Base-by-base conservation (phyloP, 2,113 vertebrate species). In the Oreocharis arfaki region DNA sequence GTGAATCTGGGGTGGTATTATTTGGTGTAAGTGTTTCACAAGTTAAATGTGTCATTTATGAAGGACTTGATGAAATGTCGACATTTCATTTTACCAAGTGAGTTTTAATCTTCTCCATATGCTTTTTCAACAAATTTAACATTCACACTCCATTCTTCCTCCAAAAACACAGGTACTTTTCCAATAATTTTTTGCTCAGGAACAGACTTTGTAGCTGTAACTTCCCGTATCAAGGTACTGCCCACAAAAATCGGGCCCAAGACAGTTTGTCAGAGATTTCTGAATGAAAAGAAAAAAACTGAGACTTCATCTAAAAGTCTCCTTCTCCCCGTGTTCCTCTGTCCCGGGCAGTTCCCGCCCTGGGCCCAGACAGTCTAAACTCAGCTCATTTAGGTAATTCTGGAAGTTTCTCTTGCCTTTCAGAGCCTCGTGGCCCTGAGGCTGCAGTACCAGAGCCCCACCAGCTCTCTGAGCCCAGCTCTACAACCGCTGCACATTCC, bases 401-500 rank as follows among this genome's bases (percentile, higher is more conserved):
- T 84, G 49, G 82, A 63, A 67, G 35, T 52, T 88, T 47, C 49
- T 49, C 61, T 17, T 12, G 21, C 32, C 56, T 53, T 60, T 42
- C 56, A 71, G 60, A 84, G 61, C 64, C 41, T 57, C 0, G 0
- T 37, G 44, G 50, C 27, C 60, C 65, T 30, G 53, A 52, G 41
- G 32, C 76, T 64, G 39, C 14, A 42, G 24, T 0, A 11, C 4
- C 63, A 53, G 50, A 65, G 42, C 27, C 32, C 46, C 5, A 32
- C 4, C 27, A 74, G 21, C 2, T 9, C 11, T 24, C 69, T 16
- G 16, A 7, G 60, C 32, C 37, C 49, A 56, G 37, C 26, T 39
- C 28, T 11, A 18, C 74, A 69, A 37, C 24, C 1, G 1, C 6
- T 32, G 44, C 39, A 41, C 0, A 0, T 18, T 37, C 42, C 0